Percentiles rank a stretch among this genome's conserved stretches.
These are phyloP conservation scores for Illadopsis cleaveri DNA, from an alignment of 2,113 vertebrate species.

Conservation along the genomic window DNA sequence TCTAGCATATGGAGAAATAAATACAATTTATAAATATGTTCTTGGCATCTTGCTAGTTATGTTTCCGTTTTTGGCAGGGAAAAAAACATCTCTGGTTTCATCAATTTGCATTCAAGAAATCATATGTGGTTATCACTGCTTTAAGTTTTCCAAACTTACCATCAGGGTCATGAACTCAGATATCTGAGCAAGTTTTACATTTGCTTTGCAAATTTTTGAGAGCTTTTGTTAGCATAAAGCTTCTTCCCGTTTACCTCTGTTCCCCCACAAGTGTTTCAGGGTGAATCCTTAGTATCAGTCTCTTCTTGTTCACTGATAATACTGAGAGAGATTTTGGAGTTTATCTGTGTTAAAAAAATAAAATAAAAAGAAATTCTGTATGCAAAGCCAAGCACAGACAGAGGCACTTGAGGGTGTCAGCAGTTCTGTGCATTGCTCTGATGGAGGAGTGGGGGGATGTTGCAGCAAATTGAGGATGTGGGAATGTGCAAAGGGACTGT, in stretches of 20 bases:
- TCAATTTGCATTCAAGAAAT: conserved; percentile 25
- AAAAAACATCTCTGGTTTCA: conserved; percentile 23
- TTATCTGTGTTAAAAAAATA: background rate
- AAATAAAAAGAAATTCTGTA: background rate
- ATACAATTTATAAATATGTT: conserved; percentile 34
- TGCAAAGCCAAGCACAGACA: background rate
- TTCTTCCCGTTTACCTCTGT: background rate
- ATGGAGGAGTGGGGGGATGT: background rate
- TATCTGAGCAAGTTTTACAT: background rate
- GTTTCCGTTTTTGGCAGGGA: conserved; percentile 42
- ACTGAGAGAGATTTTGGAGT: background rate
- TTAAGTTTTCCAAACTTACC: background rate
- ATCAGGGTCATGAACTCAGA: background rate
- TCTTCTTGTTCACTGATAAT: background rate
- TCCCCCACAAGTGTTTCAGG: background rate
- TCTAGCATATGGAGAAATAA: conserved; percentile 25
- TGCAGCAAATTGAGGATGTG: background rate
- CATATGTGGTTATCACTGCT: conserved; percentile 25
- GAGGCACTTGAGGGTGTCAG: background rate
- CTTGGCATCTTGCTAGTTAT: conserved; percentile 29
- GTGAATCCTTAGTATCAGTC: background rate
- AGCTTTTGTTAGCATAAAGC: background rate
- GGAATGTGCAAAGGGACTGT: background rate
- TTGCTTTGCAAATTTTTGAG: background rate
- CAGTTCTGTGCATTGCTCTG: background rate